Evolutionary conservation across 2,113 vertebrate genomes (phyloP).

Genomic region (Poeciliopsis occidentalis): DNA sequence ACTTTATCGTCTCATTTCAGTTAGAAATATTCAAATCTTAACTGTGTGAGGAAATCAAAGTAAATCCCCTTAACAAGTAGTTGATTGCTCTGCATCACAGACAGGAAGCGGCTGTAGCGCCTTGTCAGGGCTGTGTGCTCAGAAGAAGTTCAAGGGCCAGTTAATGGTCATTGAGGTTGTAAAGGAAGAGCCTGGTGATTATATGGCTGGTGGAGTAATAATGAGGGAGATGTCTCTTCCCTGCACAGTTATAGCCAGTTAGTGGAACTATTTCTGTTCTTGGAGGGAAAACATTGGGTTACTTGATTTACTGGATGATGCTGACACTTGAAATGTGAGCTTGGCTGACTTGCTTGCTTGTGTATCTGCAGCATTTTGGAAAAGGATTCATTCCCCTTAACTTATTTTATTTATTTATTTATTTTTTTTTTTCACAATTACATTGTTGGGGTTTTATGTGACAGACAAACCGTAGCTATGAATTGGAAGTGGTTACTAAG

Average conservation of each 20-base stretch:
- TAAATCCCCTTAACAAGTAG: constrained; percentile 71
- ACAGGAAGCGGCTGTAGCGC: constrained; percentile 61
- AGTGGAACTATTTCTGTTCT: constrained; percentile 58
- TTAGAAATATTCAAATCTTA: constrained; percentile 82
- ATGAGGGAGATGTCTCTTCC: constrained; percentile 63
- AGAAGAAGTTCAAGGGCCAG: constrained; percentile 67
- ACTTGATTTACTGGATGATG: constrained; percentile 15
- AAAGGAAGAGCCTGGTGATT: constrained; percentile 60
- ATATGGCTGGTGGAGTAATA: constrained; percentile 67
- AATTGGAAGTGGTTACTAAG: too few relatives aligned
- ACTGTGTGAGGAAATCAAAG: constrained; percentile 79
- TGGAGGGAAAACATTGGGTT: constrained; percentile 58
- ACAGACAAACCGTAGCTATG: too few relatives aligned
- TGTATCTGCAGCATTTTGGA: constrained; percentile 9
- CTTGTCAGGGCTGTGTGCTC: constrained; percentile 62
- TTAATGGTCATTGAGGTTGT: constrained; percentile 71
- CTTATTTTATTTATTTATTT: too few relatives aligned
- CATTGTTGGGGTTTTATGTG: too few relatives aligned
- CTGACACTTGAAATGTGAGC: constrained; percentile 47
- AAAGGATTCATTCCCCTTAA: too few relatives aligned
- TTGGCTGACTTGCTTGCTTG: constrained; percentile 29
- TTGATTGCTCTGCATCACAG: constrained; percentile 70
- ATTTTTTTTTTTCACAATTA: too few relatives aligned
- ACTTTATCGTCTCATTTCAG: constrained; percentile 78
- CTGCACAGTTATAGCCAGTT: constrained; percentile 48